phyloP scores from a whole-genome alignment of 2,113 vertebrate genomes.

The Melanerpes aurifrons region DNA sequence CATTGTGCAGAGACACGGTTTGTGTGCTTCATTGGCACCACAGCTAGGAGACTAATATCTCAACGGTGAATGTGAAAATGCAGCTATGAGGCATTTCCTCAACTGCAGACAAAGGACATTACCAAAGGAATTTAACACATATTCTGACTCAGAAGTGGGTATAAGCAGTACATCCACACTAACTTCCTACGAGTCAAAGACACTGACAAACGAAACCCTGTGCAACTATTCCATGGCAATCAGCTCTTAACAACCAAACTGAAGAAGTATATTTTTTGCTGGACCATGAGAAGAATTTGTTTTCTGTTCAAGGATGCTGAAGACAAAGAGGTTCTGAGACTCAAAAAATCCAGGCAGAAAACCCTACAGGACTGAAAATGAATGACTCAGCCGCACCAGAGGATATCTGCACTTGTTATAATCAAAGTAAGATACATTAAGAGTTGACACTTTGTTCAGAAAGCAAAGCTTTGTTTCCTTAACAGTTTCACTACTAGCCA shows the following conservation, averaged over 20 bases:
- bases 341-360: not conserved
- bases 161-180: not conserved
- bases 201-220: not conserved
- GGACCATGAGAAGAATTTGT: not conserved
- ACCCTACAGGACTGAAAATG: not conserved
- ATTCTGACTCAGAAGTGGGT: not conserved
- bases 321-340: not conserved
- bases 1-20: not conserved
- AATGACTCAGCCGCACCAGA: not conserved
- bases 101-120: constrained; percentile 10
- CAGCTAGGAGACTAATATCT: not conserved
- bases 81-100: not conserved
- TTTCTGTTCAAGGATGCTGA: not conserved
- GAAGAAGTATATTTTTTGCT: not conserved
- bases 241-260: not conserved
- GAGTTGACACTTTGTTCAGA: not conserved
- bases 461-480: not conserved
- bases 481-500: not conserved
- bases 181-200: not conserved
- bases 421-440: not conserved
- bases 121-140: not conserved
- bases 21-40: not conserved
- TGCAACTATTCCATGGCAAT: not conserved
- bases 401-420: not conserved
- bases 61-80: not conserved